Percentiles rank a stretch among this genome's conserved stretches.
Conservation (phyloP, 2,888 invertebrate species). For the Netelia virgata region DNA sequence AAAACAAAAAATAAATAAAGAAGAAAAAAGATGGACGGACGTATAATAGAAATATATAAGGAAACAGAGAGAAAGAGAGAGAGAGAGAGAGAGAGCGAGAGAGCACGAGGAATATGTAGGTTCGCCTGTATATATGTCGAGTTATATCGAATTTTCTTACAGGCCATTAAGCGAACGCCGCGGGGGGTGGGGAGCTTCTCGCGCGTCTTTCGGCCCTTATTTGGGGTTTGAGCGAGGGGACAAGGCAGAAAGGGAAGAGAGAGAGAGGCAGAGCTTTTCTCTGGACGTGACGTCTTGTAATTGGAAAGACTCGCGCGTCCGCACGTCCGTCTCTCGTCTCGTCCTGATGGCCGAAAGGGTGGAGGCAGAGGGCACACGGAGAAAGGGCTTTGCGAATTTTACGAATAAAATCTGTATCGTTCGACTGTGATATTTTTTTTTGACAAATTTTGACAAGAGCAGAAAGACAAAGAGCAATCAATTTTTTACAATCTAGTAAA, state of each 20-base stretch:
- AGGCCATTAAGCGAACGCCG: slow-evolving; percentile 64
- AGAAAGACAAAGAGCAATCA: no score
- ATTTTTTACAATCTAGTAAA: background rate
- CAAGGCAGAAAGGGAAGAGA: background rate
- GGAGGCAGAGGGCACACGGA: background rate
- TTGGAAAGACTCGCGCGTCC: slow-evolving; percentile 63
- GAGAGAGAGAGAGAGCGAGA: background rate
- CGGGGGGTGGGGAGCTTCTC: slow-evolving; percentile 40
- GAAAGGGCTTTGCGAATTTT: slow-evolving; percentile 31
- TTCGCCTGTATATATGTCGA: slow-evolving; percentile 1
- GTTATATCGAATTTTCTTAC: slow-evolving; percentile 66
- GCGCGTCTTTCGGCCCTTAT: slow-evolving; percentile 43
- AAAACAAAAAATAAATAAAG: slow-evolving; percentile 7
- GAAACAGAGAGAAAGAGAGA: background rate
- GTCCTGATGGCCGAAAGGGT: slow-evolving; percentile 50
- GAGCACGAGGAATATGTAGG: background rate
- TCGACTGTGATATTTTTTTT: background rate
- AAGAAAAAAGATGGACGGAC: background rate
- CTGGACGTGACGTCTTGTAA: slow-evolving; percentile 68
- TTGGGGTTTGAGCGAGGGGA: background rate
- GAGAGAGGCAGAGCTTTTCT: slow-evolving; percentile 43
- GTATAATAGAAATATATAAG: background rate
- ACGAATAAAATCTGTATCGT: slow-evolving; percentile 43
- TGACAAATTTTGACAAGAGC: no score
- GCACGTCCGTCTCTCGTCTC: slow-evolving; percentile 59